phyloP scores from a whole-genome alignment of 2,888 invertebrate genomes.

The Leptinotarsa haldemani region DNA sequence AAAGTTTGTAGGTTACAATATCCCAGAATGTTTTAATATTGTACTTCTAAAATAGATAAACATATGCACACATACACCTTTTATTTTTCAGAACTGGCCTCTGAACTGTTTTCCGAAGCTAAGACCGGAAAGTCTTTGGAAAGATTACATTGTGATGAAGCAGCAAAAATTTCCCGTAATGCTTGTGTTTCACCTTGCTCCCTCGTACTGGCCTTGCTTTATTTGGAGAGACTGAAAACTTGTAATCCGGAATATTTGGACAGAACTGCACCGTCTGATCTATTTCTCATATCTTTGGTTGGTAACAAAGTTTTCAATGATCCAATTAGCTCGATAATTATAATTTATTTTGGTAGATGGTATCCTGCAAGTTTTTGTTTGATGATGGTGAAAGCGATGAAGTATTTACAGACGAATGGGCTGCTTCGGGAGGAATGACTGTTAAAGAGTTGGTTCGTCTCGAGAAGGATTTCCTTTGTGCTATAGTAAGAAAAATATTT shows the following conservation, averaged over 20 bases:
- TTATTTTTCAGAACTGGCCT: slow-evolving; percentile 78
- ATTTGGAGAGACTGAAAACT: slow-evolving; percentile 88
- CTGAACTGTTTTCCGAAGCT: slow-evolving; percentile 84
- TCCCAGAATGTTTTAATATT: no score
- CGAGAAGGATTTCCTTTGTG: slow-evolving; percentile 88
- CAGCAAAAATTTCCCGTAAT: slow-evolving; percentile 80
- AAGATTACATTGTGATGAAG: slow-evolving; percentile 80
- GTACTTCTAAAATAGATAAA: no score
- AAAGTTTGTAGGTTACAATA: no score
- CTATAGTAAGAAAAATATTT: slow-evolving; percentile 77
- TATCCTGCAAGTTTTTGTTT: slow-evolving; percentile 95
- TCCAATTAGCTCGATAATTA: neutral
- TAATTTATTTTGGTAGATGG: slow-evolving; percentile 75
- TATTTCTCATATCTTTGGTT: slow-evolving; percentile 95
- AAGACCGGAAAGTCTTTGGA: slow-evolving; percentile 82
- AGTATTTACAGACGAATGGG: slow-evolving; percentile 93
- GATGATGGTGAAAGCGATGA: slow-evolving; percentile 94
- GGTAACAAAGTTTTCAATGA: slow-evolving; percentile 51
- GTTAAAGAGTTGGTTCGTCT: slow-evolving; percentile 81
- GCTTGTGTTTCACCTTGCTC: slow-evolving; percentile 93
- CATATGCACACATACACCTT: no score
- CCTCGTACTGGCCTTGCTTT: slow-evolving; percentile 91
- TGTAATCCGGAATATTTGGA: slow-evolving; percentile 87
- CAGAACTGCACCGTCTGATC: slow-evolving; percentile 86
- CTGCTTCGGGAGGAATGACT: slow-evolving; percentile 82